Conservation (phyloP, 1,140 invertebrate genomes). For the Aphelenchoides fujianensis region DNA sequence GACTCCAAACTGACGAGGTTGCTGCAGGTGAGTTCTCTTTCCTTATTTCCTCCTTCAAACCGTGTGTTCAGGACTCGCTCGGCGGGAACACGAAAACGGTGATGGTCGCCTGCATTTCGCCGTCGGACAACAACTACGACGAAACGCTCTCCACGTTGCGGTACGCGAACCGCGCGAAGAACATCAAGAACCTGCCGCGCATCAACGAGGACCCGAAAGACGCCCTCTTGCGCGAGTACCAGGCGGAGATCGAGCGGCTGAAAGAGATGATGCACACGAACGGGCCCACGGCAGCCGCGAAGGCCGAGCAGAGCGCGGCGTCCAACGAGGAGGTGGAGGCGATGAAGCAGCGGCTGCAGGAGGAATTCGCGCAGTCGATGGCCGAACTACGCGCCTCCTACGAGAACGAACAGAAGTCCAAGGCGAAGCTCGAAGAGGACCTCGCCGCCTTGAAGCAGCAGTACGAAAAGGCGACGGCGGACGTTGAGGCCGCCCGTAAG, state of each 20-base stretch:
- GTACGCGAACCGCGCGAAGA: constrained; percentile 79
- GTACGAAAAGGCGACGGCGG: constrained; percentile 65
- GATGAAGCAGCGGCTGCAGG: constrained; percentile 64
- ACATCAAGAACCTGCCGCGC: constrained; percentile 89
- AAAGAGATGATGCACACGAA: constrained; percentile 62
- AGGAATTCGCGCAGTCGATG: constrained; percentile 66
- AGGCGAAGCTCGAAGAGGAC: constrained; percentile 68
- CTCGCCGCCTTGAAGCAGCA: constrained; percentile 67
- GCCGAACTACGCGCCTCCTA: constrained; percentile 66
- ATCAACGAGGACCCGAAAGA: constrained; percentile 92
- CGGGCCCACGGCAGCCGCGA: not conserved
- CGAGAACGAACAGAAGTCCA: constrained; percentile 68
- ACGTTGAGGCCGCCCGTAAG: constrained; percentile 28
- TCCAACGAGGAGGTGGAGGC: constrained; percentile 60
- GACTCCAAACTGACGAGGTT: constrained; percentile 89
- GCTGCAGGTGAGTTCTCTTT: constrained; percentile 70
- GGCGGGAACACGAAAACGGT: constrained; percentile 93
- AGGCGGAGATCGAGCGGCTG: constrained; percentile 86
- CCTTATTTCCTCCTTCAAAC: not conserved
- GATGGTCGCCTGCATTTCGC: constrained; percentile 87
- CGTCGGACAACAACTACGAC: constrained; percentile 76
- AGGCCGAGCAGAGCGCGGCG: not conserved
- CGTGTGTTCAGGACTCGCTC: constrained; percentile 71
- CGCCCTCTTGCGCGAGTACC: constrained; percentile 78
- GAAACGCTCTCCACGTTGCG: constrained; percentile 75